Evolutionary conservation across 2,888 invertebrate species (phyloP), one percentile per base, ranked within the genome.

Genomic region (Choreutis nemorana): DNA sequence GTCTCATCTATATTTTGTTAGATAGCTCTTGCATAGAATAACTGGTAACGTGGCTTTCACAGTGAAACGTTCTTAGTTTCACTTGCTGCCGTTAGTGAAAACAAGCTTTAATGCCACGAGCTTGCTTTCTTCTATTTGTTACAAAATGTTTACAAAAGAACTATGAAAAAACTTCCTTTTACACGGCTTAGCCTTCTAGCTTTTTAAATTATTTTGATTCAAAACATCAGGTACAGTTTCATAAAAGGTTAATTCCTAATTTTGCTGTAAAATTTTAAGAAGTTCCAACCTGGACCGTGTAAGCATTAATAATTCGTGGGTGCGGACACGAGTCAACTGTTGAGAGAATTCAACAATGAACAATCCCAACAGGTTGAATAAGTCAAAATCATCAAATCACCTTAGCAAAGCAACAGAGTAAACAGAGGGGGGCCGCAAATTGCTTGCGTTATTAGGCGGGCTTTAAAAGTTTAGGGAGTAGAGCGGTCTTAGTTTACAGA

Each of bases 331-430:
- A 45, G 41, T 42, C 41, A 33, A 42, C 39, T 40, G 44, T 40
- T 47, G 39, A 34, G 34, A 38, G 41, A 39, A 40, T 42, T 41
- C 47, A 47, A 39, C n/a, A n/a, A n/a, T n/a, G n/a, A 58, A 29
- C 54, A 59, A 55, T 55, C 49, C 50, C 54, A 48, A 57, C 59
- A 61, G 62, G 61, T 65, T 65, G 59, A 73, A 73, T 72, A 71
- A 73, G 68, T 72, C 68, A 66, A 70, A 73, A 75, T 78, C 75
- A 73, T 75, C 73, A 77, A 78, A 75, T 77, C 71, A 72, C 68
- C 70, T 68, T 51, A 51, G 63, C 57, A 62, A 65, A 68, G 65
- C 62, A 66, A 68, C 65, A 64, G 59, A 58, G 66, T 58, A 77
- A 77, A 75, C 65, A 75, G 61, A 64, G 70, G 67, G 70, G 62